phyloP scores from a whole-genome alignment of 2,797 vertebrate genomes.

The Harpagifer antarcticus region DNA sequence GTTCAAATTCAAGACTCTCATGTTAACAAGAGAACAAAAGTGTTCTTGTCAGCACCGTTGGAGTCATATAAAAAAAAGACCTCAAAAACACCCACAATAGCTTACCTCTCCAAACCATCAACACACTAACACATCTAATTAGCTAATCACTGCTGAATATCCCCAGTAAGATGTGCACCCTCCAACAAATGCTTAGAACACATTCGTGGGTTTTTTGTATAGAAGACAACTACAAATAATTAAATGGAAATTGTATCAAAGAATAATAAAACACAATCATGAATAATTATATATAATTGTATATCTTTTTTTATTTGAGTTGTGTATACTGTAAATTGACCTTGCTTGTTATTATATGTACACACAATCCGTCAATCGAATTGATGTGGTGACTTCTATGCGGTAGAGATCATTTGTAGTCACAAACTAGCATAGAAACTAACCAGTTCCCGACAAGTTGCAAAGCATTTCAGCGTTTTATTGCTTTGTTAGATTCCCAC shows the following conservation, averaged over 20 bases:
- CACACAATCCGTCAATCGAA: background rate
- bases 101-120: constrained; percentile 19
- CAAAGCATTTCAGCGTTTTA: no score
- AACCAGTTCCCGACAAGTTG: no score
- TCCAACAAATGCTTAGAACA: no score
- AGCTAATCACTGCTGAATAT: background rate
- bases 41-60: background rate
- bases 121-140: constrained; percentile 5
- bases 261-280: no score
- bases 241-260: no score
- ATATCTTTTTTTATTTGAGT: no score
- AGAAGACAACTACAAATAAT: background rate
- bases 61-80: constrained; percentile 28
- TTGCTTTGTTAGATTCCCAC: background rate
- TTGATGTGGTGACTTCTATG: no score
- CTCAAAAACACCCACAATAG: constrained; percentile 2
- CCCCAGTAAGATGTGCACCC: no score
- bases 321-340: background rate
- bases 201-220: background rate
- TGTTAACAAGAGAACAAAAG: constrained; percentile 11
- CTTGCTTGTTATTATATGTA: background rate
- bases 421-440: no score
- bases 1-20: constrained; percentile 32
- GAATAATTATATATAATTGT: no score
- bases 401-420: no score